Base-by-base conservation (phyloP, 2,888 invertebrate species). In the Euclidia mi region DNA sequence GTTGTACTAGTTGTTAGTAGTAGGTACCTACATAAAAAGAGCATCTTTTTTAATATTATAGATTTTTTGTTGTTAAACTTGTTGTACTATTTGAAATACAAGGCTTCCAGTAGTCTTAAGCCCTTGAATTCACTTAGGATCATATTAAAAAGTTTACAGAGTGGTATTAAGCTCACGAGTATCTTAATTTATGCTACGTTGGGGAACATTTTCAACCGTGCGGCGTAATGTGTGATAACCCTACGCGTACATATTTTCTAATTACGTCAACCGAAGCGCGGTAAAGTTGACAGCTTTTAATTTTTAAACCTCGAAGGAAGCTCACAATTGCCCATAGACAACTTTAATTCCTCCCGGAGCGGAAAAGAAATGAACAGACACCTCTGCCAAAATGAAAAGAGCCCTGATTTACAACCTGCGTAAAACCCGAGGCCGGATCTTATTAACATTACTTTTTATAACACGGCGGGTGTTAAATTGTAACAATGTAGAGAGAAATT, bases 371-470 rank as follows among this genome's bases (percentile, higher is more conserved):
- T 89, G 91, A 88, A 91, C 89, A 85, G 90, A 87, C 88, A 90
- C 82, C 89, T 89, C 84, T 84, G 86, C 87, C 88, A 84, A 90
- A 90, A 90, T 90, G 87, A 90, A 92, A 92, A 85, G 90, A 86
- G 87, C 80, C 84, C 84, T 93, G 93, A 94, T 93, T 94, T 93
- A 94, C 87, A 85, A 77, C 87, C 78, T 82, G 81, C 89, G 88
- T 90, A 86, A 89, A 91, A 84, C 84, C 82, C 82, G 82, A 84
- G 84, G 82, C 82, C 71, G 86, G 88, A 84, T 90, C 91, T 93
- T 94, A 92, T 92, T 91, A 93, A 91, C 91, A 91, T 93, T 90
- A 92, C 92, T 92, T 93, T 93, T 94, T 92, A 93, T 92, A 92
- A 89, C 89, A 88, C 79, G 78, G 80, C 79, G 78, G 84, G 85